Base-by-base conservation (phyloP, 92 coral and sea anemone genomes). In the Palythoa heliodiscus region DNA sequence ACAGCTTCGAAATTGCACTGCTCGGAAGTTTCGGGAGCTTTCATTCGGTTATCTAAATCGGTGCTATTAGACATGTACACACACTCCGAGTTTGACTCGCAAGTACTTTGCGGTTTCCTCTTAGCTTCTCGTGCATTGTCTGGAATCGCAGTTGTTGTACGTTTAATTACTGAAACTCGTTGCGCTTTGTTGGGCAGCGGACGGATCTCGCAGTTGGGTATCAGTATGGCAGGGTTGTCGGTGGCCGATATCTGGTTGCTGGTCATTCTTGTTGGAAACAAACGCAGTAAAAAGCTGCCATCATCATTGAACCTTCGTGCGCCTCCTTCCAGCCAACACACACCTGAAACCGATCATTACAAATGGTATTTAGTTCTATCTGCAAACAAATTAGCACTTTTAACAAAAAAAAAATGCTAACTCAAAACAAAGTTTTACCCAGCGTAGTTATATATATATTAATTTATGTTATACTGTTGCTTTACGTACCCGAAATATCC, bases 241-340 rank as follows among this genome's bases (percentile, higher is more conserved):
- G 12, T 64, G 19, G 13, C 3, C n/a, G 57, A 37, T 14, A 15
- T 29, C 20, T 63, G 72, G 83, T 64, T 63, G 17, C 83, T 16
- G 58, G 55, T 61, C 12, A 79, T 7, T 25, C 52, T 80, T 23
- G 61, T 20, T 2, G 84, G 84, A 48, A 64, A 66, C 61, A 67
- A 67, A 24, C 73, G 84, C 40, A 80, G 47, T 35, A 80, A 20
- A 14, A 67, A 66, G 16, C 84, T 80, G 19, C 84, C 84, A 24
- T 80, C 84, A 13, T 13, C 37, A 22, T 25, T n/a, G 10, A 13
- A 29, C 13, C 40, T 80, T 47, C 72, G 60, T 8, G 52, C 24
- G 8, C 37, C n/a, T 66, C 54, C 40, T 54, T 80, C 84, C 0
- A 76, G 14, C 23, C 70, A 43, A 25, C 75, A 64, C 22, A 80